Evolutionary conservation across 1,140 invertebrate species (phyloP).

Genomic region (Microvelia longipes): DNA sequence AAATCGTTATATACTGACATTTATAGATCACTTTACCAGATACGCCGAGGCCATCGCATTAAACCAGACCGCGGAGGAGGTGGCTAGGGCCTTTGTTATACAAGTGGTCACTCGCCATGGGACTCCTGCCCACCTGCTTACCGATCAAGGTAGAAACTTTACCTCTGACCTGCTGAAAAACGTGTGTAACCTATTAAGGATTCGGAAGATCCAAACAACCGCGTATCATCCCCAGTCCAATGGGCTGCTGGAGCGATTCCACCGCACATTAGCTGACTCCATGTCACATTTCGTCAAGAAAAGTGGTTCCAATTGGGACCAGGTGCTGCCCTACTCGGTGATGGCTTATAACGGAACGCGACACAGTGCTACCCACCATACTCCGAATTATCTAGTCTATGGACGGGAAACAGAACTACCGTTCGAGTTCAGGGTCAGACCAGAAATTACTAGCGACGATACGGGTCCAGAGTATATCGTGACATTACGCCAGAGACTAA

Average conservation of each 20-base stretch:
- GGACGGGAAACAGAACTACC: too few relatives aligned
- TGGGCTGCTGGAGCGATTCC: conserved; percentile 27
- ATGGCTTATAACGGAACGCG: conserved; percentile 23
- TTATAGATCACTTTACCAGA: neutral
- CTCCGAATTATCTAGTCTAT: conserved; percentile 24
- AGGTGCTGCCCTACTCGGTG: conserved; percentile 22
- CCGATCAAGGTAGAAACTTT: conserved; percentile 29
- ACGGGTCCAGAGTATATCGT: too few relatives aligned
- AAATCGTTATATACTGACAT: neutral
- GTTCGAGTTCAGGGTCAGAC: too few relatives aligned
- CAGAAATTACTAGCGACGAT: too few relatives aligned
- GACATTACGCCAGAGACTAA: too few relatives aligned
- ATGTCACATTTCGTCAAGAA: neutral
- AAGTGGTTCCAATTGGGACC: conserved; percentile 17
- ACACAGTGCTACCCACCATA: conserved; percentile 22
- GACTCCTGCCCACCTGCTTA: conserved; percentile 25
- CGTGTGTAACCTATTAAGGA: conserved; percentile 18
- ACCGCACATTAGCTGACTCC: conserved; percentile 24
- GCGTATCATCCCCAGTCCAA: conserved; percentile 29
- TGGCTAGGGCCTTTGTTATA: neutral
- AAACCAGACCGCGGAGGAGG: neutral
- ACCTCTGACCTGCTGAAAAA: conserved; percentile 23
- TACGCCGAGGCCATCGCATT: neutral
- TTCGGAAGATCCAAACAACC: conserved; percentile 23
- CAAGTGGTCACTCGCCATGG: conserved; percentile 24